Evolutionary conservation across 2,797 vertebrate genomes (phyloP).

Genomic region (Pipistrellus nathusii): DNA sequence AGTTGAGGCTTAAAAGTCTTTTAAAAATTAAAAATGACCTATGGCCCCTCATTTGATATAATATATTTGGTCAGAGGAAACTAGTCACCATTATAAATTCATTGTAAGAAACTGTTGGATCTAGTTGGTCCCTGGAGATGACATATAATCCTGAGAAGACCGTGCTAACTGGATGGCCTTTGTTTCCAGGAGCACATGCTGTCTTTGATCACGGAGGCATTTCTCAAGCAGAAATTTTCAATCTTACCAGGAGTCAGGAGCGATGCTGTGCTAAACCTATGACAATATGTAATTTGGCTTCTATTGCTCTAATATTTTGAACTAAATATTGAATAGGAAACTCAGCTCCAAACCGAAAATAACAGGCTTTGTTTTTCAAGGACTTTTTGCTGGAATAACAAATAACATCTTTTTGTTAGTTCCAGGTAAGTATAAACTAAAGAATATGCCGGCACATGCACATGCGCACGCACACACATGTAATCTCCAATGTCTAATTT

Average conservation of each 20-base stretch:
- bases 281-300: constrained; percentile 59
- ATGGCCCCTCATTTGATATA: background rate
- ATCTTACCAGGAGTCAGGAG: background rate
- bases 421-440: constrained; percentile 38
- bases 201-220: background rate
- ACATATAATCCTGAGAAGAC: background rate
- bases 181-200: background rate
- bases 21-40: constrained; percentile 8
- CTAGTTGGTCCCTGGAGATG: background rate
- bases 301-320: constrained; percentile 46
- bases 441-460: background rate
- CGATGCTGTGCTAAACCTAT: background rate
- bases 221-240: constrained; percentile 47
- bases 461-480: background rate
- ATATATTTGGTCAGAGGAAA: background rate
- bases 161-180: background rate
- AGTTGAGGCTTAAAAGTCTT: background rate
- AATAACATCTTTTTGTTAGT: background rate
- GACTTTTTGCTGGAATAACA: constrained; percentile 47
- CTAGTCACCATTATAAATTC: background rate
- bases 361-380: constrained; percentile 65
- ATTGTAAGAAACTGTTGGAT: constrained; percentile 3
- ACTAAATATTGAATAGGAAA: constrained; percentile 8
- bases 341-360: constrained; percentile 51
- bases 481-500: background rate